These are phyloP conservation scores for Clavelina lepadiformis DNA, from an alignment of 23 tunicate genomes.

Conservation along the genomic window DNA sequence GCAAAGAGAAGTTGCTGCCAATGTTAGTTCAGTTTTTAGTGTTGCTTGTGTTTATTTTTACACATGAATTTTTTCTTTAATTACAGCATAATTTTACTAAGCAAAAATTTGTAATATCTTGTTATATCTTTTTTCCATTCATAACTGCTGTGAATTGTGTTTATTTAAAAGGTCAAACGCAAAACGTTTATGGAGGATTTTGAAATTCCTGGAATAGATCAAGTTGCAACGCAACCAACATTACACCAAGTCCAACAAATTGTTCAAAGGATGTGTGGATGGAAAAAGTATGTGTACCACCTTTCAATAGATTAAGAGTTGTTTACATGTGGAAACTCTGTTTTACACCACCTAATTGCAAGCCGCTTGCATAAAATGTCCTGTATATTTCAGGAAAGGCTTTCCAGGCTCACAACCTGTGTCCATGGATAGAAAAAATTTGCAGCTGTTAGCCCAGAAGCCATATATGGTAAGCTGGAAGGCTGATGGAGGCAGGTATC, in stretches of 20 bases:
- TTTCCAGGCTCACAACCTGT: conserved; percentile 99
- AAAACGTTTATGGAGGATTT: conserved; percentile 68
- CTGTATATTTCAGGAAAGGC: conserved; percentile 63
- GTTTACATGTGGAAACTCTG: too few species aligned
- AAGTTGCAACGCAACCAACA: conserved; percentile 74
- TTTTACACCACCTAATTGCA: neutral
- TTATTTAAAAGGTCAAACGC: conserved; percentile 75
- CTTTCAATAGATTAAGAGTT: neutral
- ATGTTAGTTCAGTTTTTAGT: neutral
- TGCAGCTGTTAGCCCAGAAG: conserved; percentile 61
- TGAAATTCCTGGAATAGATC: conserved; percentile 63
- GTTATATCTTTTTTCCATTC: too few species aligned
- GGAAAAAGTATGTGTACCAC: conserved; percentile 72
- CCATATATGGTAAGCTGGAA: conserved; percentile 96
- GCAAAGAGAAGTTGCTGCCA: neutral
- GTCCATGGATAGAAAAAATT: conserved; percentile 76
- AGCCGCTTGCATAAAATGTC: neutral
- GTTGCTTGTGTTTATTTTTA: neutral
- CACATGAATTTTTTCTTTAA: neutral
- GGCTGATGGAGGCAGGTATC: conserved; percentile 91
- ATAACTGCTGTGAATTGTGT: too few species aligned
- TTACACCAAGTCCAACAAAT: conserved; percentile 68
- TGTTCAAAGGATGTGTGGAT: conserved; percentile 61
- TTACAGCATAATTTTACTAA: neutral
- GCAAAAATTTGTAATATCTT: too few species aligned